These are phyloP conservation scores for Chelmon rostratus DNA, from an alignment of 2,797 vertebrate species.

Conservation along the genomic window DNA sequence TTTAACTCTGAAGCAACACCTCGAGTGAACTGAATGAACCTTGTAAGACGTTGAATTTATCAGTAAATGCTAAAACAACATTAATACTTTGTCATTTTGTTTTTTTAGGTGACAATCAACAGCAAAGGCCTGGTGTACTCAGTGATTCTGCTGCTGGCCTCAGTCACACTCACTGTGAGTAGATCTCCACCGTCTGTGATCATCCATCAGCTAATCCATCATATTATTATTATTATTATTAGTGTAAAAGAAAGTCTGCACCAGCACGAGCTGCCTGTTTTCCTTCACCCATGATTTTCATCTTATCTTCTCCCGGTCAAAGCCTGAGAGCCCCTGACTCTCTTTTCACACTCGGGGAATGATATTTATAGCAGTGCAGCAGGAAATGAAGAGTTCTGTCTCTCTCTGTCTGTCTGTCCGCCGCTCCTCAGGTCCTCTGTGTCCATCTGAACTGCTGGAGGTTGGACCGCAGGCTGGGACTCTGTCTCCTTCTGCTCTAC, in stretches of 20 bases:
- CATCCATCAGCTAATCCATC: not conserved
- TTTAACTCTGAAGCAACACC: not conserved
- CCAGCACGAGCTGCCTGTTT: constrained; percentile 1
- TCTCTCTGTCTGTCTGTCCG: not conserved
- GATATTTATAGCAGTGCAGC: not conserved
- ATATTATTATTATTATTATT: constrained; percentile 10
- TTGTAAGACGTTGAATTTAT: not conserved
- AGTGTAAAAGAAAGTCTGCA: not conserved
- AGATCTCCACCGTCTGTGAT: not conserved
- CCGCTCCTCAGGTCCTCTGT: constrained; percentile 82
- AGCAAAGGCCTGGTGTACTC: constrained; percentile 89
- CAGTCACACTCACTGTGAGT: constrained; percentile 88
- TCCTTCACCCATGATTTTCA: constrained; percentile 7
- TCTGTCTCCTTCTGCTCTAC: constrained; percentile 85
- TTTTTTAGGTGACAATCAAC: constrained; percentile 87
- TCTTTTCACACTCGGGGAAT: constrained; percentile 3
- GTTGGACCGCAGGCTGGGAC: constrained; percentile 85
- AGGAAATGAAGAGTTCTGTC: constrained; percentile 2
- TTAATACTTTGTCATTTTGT: constrained; percentile 12
- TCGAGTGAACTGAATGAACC: not conserved
- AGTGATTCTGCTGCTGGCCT: constrained; percentile 87
- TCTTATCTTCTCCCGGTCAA: not conserved
- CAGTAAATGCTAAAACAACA: not conserved
- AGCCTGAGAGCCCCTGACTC: not conserved
- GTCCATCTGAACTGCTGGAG: constrained; percentile 88